These are phyloP conservation scores for Neolamprologus ventralis DNA, from an alignment of 2,113 vertebrate species.

Conservation along the genomic window DNA sequence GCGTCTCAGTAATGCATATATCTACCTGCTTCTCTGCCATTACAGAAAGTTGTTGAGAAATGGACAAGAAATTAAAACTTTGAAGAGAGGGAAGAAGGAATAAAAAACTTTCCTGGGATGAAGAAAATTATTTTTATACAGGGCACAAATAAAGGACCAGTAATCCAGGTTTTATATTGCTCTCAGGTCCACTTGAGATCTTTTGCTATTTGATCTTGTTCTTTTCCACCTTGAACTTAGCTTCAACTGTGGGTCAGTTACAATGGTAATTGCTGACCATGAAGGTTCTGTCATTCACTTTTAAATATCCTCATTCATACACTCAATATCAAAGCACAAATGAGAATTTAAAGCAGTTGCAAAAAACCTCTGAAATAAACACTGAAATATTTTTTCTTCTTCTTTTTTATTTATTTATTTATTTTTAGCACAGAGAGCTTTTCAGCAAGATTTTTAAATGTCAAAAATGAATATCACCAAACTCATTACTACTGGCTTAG, in stretches of 20 bases:
- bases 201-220: background rate
- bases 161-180: background rate
- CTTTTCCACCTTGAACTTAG: background rate
- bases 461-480: background rate
- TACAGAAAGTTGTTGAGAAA: background rate
- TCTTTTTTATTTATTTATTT: background rate
- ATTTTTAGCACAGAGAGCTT: background rate
- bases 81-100: background rate
- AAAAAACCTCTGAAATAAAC: background rate
- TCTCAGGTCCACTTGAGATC: background rate
- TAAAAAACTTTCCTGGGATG: background rate
- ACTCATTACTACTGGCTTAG: background rate
- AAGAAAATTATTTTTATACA: background rate
- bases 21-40: background rate
- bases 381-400: background rate
- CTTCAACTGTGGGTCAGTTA: background rate
- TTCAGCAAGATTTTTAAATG: background rate
- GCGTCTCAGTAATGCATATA: background rate
- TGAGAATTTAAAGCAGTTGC: background rate
- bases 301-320: background rate
- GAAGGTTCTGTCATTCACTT: background rate
- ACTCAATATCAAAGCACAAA: background rate
- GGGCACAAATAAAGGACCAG: background rate
- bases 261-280: background rate
- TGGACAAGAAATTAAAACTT: background rate